Percentiles rank a stretch among this genome's conserved stretches.
These are phyloP conservation scores for Thymelicus acteon DNA, from an alignment of 2,888 invertebrate genomes.

Conservation along the genomic window DNA sequence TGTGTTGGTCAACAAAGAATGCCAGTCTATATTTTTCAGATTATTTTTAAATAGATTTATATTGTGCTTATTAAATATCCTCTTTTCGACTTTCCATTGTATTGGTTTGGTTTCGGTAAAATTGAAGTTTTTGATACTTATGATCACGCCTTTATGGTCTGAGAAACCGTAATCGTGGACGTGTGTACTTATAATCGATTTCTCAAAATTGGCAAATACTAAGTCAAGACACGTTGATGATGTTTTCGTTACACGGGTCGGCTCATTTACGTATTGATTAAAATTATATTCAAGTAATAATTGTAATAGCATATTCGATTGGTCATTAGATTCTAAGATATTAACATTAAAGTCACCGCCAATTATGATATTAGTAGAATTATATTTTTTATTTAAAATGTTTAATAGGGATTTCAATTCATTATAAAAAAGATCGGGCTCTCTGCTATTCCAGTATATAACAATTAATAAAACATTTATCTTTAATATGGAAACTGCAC, in stretches of 20 bases:
- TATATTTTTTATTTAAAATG: constrained; percentile 32
- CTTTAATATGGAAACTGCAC: constrained; percentile 38
- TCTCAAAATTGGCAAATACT: constrained; percentile 39
- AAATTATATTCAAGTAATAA: constrained; percentile 35
- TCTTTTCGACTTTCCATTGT: neutral
- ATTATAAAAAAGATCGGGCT: constrained; percentile 36
- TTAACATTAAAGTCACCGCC: constrained; percentile 38
- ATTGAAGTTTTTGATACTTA: neutral
- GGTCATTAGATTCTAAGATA: constrained; percentile 7
- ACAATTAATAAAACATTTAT: constrained; percentile 37
- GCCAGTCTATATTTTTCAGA: constrained; percentile 26
- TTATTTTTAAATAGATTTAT: constrained; percentile 33
- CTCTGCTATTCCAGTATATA: constrained; percentile 42
- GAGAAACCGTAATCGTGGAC: neutral
- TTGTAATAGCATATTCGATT: constrained; percentile 24
- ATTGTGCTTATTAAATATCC: constrained; percentile 6
- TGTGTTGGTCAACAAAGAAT: constrained; percentile 20
- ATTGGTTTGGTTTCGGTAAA: neutral
- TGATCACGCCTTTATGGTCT: neutral
- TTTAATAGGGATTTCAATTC: constrained; percentile 33
- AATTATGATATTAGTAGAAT: constrained; percentile 38
- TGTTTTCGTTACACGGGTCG: constrained; percentile 38
- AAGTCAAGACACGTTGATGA: constrained; percentile 40
- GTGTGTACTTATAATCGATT: neutral
- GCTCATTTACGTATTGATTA: constrained; percentile 35